phyloP scores from a whole-genome alignment of 2,113 vertebrate species.

The Loxodonta africana region DNA sequence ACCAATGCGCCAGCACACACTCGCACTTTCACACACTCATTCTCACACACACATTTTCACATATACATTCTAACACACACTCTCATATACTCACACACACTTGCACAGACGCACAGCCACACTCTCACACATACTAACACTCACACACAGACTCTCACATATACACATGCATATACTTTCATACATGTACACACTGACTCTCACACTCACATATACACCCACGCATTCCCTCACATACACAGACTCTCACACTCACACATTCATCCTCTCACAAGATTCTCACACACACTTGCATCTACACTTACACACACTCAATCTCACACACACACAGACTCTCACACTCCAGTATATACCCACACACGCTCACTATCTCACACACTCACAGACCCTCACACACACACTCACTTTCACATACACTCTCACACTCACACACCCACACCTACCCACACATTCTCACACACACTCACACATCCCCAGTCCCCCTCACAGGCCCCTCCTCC shows the following conservation, averaged over 20 bases:
- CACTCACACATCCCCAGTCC: background rate
- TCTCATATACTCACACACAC: background rate
- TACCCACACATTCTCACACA: background rate
- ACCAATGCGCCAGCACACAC: background rate
- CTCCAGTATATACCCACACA: background rate
- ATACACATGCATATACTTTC: background rate
- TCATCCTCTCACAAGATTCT: background rate
- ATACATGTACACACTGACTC: background rate
- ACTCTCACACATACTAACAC: background rate
- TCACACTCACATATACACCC: background rate
- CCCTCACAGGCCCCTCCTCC: background rate
- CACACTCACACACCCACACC: background rate
- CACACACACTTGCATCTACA: background rate
- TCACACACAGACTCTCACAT: background rate
- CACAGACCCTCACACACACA: background rate
- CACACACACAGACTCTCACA: too few relatives aligned
- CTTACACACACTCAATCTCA: background rate
- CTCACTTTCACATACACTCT: too few relatives aligned
- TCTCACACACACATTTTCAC: too few relatives aligned
- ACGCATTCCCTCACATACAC: background rate
- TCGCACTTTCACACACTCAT: background rate
- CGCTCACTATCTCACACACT: background rate
- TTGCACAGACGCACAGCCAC: background rate
- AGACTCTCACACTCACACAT: too few relatives aligned
- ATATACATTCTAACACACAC: background rate